These are phyloP conservation scores for Papilio demoleus DNA, from an alignment of 2,888 invertebrate genomes.

Conservation along the genomic window DNA sequence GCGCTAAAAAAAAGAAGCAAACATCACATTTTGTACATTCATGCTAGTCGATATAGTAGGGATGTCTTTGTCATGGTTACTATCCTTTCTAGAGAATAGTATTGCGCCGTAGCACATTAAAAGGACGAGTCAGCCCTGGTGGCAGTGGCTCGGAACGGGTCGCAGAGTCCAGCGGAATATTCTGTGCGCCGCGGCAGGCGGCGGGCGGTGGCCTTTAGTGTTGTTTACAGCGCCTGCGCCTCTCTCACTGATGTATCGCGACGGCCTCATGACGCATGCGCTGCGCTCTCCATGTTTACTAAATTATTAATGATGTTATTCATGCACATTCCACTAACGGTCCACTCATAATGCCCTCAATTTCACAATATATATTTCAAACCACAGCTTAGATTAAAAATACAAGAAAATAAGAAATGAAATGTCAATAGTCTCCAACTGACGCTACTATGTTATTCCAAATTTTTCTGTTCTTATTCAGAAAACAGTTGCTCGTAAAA, in stretches of 20 bases:
- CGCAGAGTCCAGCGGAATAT: conserved; percentile 74
- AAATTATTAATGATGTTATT: conserved; percentile 37
- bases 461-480: background rate
- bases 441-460: background rate
- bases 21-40: background rate
- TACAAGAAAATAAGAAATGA: background rate
- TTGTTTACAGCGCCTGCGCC: conserved; percentile 54
- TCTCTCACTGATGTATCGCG: conserved; percentile 31
- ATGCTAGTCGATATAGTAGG: no score
- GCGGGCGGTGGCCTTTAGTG: conserved; percentile 65
- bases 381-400: background rate
- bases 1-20: background rate
- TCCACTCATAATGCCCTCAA: conserved; percentile 23
- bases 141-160: conserved; percentile 50
- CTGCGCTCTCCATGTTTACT: conserved; percentile 31
- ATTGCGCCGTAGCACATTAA: background rate
- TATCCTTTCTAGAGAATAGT: background rate
- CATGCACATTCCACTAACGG: conserved; percentile 24
- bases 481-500: background rate
- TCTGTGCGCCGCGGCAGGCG: conserved; percentile 57
- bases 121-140: conserved; percentile 38
- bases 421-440: background rate
- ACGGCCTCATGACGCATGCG: conserved; percentile 36
- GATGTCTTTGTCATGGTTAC: background rate
- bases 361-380: conserved; percentile 11